A percentile compares a stretch with the other conserved stretches of the same genome.
These are phyloP conservation scores for Ptychochromis oligacanthus DNA, from an alignment of 2,113 vertebrate species.

Conservation along the genomic window DNA sequence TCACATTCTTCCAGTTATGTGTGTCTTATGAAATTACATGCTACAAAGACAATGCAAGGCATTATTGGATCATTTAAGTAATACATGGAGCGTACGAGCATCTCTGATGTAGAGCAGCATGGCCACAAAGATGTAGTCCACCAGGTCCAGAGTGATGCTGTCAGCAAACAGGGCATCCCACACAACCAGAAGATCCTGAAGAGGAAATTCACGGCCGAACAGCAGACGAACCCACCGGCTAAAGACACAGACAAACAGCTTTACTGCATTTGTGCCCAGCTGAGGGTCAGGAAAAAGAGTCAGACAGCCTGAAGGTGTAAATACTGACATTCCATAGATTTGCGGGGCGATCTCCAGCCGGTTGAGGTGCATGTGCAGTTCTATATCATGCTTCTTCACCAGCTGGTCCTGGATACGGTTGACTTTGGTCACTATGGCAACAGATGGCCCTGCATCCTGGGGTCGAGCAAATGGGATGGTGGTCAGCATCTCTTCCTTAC, in stretches of 20 bases:
- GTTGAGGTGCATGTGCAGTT: slow-evolving; percentile 97
- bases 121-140: slow-evolving; percentile 97
- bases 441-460: slow-evolving; percentile 93
- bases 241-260: slow-evolving; percentile 25
- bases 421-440: slow-evolving; percentile 97
- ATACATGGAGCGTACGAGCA: slow-evolving; percentile 84
- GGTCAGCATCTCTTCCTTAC: slow-evolving; percentile 91
- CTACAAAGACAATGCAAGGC: slow-evolving; percentile 17
- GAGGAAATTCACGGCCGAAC: slow-evolving; percentile 94
- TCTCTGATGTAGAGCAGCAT: slow-evolving; percentile 98
- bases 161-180: slow-evolving; percentile 98
- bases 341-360: slow-evolving; percentile 97
- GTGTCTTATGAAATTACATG: slow-evolving; percentile 39
- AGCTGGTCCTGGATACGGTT: slow-evolving; percentile 98
- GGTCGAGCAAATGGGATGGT: slow-evolving; percentile 96
- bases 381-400: slow-evolving; percentile 95
- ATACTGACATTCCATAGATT: slow-evolving; percentile 97
- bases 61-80: slow-evolving; percentile 26
- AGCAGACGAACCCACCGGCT: slow-evolving; percentile 96
- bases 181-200: slow-evolving; percentile 95
- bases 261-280: slow-evolving; percentile 40
- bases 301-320: not conserved
- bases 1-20: slow-evolving; percentile 35
- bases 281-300: not conserved
- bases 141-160: slow-evolving; percentile 91